Evolutionary conservation across 1,140 invertebrate genomes (phyloP), one percentile per base, ranked within the genome.

Genomic region (Aleiodes sp.): DNA sequence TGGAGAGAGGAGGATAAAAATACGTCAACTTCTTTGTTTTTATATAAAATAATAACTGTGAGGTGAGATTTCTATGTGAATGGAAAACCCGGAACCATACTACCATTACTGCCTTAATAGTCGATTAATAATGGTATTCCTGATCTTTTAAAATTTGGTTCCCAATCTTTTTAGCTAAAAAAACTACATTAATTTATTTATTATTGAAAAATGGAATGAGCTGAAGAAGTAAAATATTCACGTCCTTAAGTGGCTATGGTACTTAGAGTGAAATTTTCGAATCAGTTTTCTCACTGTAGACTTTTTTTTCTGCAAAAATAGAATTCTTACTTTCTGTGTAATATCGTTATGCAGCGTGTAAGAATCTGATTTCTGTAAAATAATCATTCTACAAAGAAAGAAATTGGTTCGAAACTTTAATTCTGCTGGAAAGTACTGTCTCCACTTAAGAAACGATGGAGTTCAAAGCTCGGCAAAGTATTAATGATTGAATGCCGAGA

Each of bases 51-150:
- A 65, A 8, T 59, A 56, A 37, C 14, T 29, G 26, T 16, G 6
- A 26, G 21, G 21, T 31, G 43, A 12, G 35, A 24, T 33, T 19
- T 16, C 60, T 4, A 14, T n/a, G 35, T 19, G 24, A n/a, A 14
- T 6, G 1, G 7, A 29, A 65, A 75, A 77, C 77, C 19, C 72
- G 43, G 75, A 79, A 75, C 76, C 75, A 81, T 74, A 81, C 78
- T 81, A 74, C 80, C 80, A 75, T 39, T 80, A 83, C 78, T 82
- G 81, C 81, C 81, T 82, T 82, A 82, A 80, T 81, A 82, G 77
- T 80, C 52, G 73, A 76, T 75, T 79, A 79, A 77, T 77, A 73
- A 73, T 19, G 39, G 68, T 70, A 57, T 21, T 52, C 59, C 21
- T 73, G 63, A 62, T 57, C 10, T 63, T 43, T 60, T 3, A 71